Conservation (phyloP, 2,888 invertebrate species). For the Microplitis deprimator region DNA sequence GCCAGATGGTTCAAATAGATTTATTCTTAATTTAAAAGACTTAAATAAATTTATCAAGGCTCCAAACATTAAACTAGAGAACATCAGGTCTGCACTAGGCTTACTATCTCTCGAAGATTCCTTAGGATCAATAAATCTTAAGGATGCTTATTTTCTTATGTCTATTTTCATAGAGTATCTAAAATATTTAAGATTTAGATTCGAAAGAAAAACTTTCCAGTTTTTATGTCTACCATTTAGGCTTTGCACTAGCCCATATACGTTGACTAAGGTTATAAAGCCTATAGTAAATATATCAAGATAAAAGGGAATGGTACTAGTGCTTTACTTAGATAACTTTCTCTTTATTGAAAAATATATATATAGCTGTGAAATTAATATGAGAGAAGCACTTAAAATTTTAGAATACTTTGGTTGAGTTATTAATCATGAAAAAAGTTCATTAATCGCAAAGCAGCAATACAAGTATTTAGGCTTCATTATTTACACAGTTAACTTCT, state of each 20-base stretch:
- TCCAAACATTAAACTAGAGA: slow-evolving; percentile 26
- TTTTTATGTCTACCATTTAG: slow-evolving; percentile 18
- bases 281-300: slow-evolving; percentile 7
- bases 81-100: neutral
- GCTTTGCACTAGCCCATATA: slow-evolving; percentile 9
- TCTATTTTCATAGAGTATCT: neutral
- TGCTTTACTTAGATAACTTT: neutral
- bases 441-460: neutral
- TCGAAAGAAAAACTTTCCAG: neutral
- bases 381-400: neutral
- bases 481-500: neutral
- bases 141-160: slow-evolving; percentile 19
- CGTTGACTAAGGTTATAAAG: slow-evolving; percentile 23
- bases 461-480: slow-evolving; percentile 10
- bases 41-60: slow-evolving; percentile 18
- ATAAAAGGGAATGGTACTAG: neutral
- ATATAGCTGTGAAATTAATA: neutral
- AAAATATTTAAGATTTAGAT: slow-evolving; percentile 21
- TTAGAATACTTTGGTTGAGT: neutral
- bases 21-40: slow-evolving; percentile 30
- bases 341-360: neutral
- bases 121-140: neutral
- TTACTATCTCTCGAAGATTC: slow-evolving; percentile 11
- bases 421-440: slow-evolving; percentile 9
- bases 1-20: neutral